Base-by-base conservation (phyloP, 2,888 invertebrate genomes). In the Homarus gammarus region DNA sequence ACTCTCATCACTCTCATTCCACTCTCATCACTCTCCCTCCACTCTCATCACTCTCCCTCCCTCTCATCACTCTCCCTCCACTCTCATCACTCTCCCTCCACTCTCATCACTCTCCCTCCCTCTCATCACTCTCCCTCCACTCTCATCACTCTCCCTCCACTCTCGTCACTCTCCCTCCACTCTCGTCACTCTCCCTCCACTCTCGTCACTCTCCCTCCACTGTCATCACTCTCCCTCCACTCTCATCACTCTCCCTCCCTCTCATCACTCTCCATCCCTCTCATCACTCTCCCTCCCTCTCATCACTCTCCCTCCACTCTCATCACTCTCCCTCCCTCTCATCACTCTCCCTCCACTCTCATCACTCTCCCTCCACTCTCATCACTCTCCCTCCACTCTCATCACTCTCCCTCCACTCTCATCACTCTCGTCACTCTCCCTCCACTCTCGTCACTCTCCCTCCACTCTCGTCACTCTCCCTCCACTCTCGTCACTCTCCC, bases 311-410 rank as follows among this genome's bases (percentile, higher is more conserved):
- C n/a, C 18, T n/a, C 22, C 22, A 64, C 6, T 6, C 64, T 64
- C n/a, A n/a, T n/a, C n/a, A n/a, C 44, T 44, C 44, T 44, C 44
- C 12, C 44, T 44, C 44, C 12, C 12, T 44, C 44, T 44, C 44
- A n/a, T 49, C 36, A 0, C 70, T 70, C 33, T 10, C 36, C 3
- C 22, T 64, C 22, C 6, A n/a, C 64, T 64, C n/a, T 64, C 33
- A 18, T 72, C 72, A n/a, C n/a, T 68, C 72, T 72, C 72, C 33
- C 72, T 72, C 72, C 33, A 75, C 40, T 44, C 75, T 68, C 1
- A 27, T 31, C 68, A 22, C 68, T 22, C 31, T 68, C n/a, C 31
- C 31, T 10, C 3, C 31, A n/a, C 31, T 15, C 2, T 15, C 15
- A 49, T 68, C 2, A 15, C 22, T 18, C 2, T 31, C n/a, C 31